Evolutionary conservation across 1,140 invertebrate genomes (phyloP).

Genomic region (Drosophila bocqueti): DNA sequence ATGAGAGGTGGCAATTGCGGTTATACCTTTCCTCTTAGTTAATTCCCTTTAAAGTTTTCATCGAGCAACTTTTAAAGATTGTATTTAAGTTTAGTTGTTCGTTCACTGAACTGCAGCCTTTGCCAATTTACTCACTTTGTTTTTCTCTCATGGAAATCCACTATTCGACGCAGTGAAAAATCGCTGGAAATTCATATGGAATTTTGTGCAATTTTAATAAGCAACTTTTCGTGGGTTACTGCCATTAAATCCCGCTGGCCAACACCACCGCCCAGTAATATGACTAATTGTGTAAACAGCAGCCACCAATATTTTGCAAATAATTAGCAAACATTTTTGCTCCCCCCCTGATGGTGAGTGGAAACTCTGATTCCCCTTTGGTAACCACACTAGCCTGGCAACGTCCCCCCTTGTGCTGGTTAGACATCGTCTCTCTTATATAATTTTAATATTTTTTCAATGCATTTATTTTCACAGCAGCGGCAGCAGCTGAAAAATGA

Average conservation of each 20-base stretch:
- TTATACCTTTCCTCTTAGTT: background rate
- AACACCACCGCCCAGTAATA: conserved; percentile 10
- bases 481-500: conserved; percentile 2
- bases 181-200: conserved; percentile 25
- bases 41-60: background rate
- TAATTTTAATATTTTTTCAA: conserved; percentile 82
- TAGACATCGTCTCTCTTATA: conserved; percentile 42
- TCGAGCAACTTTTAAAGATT: background rate
- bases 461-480: conserved; percentile 55
- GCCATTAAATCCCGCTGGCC: background rate
- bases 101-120: background rate
- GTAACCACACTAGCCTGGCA: conserved; percentile 63
- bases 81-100: background rate
- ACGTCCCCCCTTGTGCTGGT: conserved; percentile 3
- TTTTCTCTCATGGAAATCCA: conserved; percentile 1
- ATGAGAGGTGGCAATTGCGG: background rate
- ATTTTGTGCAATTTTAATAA: conserved; percentile 68
- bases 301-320: conserved; percentile 75
- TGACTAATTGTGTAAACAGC: conserved; percentile 68
- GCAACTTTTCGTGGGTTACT: conserved; percentile 42
- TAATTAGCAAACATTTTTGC: conserved; percentile 74
- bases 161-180: background rate
- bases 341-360: conserved; percentile 12
- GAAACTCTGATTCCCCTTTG: conserved; percentile 11
- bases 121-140: conserved; percentile 1